phyloP scores from a whole-genome alignment of 2,113 vertebrate genomes.

The Parotia lawesii region DNA sequence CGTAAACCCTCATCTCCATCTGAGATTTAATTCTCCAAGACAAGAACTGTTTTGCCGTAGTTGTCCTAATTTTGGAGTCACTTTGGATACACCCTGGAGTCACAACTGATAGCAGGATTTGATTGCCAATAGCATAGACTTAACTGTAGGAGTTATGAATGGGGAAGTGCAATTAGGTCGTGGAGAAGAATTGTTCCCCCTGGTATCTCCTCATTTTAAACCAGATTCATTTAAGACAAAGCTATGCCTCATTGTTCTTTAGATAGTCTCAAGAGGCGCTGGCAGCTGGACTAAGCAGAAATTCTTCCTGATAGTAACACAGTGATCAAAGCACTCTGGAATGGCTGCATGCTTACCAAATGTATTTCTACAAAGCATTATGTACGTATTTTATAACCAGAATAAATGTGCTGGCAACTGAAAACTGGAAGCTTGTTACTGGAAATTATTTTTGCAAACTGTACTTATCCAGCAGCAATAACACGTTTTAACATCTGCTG shows the following conservation, averaged over 20 bases:
- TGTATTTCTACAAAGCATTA: background rate
- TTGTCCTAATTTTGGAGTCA: background rate
- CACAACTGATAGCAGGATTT: background rate
- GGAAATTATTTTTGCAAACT: slow-evolving; percentile 41
- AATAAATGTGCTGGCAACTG: slow-evolving; percentile 20
- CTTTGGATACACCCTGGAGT: background rate
- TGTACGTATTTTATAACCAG: background rate
- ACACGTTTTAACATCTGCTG: slow-evolving; percentile 37
- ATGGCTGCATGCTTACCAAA: background rate
- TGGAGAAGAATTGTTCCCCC: background rate
- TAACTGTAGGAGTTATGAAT: background rate
- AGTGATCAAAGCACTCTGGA: background rate
- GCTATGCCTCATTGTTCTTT: background rate
- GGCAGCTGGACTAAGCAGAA: background rate
- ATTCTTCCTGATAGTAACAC: background rate
- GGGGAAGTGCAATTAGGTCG: background rate
- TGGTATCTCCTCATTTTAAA: background rate
- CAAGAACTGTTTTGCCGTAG: background rate
- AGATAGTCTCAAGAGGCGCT: background rate
- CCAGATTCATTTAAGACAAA: background rate
- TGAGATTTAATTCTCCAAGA: background rate
- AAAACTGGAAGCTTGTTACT: slow-evolving; percentile 19
- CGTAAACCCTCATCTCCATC: background rate
- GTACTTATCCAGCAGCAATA: slow-evolving; percentile 28
- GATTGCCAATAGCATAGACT: background rate